Conservation (phyloP, 2,888 invertebrate species). For the Theretra japonica region DNA sequence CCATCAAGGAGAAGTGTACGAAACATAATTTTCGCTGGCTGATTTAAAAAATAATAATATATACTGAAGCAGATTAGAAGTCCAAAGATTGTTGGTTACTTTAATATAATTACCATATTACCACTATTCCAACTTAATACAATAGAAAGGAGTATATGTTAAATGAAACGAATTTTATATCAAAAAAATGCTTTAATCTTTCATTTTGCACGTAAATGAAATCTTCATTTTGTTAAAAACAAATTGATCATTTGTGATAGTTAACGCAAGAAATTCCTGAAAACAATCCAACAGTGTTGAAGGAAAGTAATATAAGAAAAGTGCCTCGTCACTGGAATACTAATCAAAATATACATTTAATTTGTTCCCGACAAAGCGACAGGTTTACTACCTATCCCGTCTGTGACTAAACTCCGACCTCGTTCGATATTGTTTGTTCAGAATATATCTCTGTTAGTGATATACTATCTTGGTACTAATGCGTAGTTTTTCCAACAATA, state of each 20-base stretch:
- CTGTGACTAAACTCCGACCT: slow-evolving; percentile 23
- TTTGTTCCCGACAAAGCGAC: slow-evolving; percentile 28
- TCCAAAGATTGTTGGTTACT: no score
- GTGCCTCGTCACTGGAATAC: slow-evolving; percentile 13
- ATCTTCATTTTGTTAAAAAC: no score
- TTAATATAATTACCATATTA: no score
- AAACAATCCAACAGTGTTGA: neutral
- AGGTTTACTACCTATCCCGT: slow-evolving; percentile 21
- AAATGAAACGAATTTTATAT: no score
- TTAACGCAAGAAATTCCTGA: neutral
- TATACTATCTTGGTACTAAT: neutral
- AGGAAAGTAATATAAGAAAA: slow-evolving; percentile 21
- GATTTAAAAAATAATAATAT: no score
- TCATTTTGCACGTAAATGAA: no score
- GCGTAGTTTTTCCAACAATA: neutral
- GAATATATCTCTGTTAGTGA: slow-evolving; percentile 5
- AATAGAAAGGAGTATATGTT: no score
- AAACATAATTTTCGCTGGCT: no score
- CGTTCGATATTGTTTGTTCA: slow-evolving; percentile 20
- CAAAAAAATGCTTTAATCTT: no score
- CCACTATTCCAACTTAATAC: no score
- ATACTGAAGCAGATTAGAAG: no score
- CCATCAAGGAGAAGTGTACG: no score
- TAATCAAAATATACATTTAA: slow-evolving; percentile 26
- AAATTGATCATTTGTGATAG: neutral